Percentiles rank a stretch among this genome's conserved stretches.
These are phyloP conservation scores for Amniataba percoides DNA, from an alignment of 2,797 vertebrate genomes.

Conservation along the genomic window DNA sequence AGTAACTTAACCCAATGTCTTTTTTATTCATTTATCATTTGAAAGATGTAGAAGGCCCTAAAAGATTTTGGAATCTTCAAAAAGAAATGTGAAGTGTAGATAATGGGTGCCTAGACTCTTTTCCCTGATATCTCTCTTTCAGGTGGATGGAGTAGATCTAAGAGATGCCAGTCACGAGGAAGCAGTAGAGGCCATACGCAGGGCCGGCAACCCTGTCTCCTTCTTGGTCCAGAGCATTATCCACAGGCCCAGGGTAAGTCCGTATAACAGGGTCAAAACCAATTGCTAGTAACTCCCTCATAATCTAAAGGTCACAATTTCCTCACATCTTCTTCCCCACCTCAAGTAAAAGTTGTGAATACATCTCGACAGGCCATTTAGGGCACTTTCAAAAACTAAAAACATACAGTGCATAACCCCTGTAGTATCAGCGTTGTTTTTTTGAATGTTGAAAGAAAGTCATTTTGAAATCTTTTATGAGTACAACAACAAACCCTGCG, in stretches of 20 bases:
- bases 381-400: slow-evolving; percentile 63
- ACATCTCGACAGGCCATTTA: slow-evolving; percentile 13
- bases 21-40: not conserved
- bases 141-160: slow-evolving; percentile 97
- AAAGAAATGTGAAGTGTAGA: not conserved
- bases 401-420: slow-evolving; percentile 1
- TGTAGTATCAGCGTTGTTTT: slow-evolving; percentile 4
- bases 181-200: slow-evolving; percentile 98
- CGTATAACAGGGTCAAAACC: slow-evolving; percentile 19
- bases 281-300: slow-evolving; percentile 23
- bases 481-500: slow-evolving; percentile 36
- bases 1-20: not conserved
- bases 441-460: slow-evolving; percentile 35
- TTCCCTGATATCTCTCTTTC: slow-evolving; percentile 55
- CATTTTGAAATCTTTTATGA: slow-evolving; percentile 33
- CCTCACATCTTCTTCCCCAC: slow-evolving; percentile 13
- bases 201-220: slow-evolving; percentile 94
- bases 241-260: slow-evolving; percentile 93
- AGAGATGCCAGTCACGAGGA: slow-evolving; percentile 98
- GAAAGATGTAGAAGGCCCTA: not conserved
- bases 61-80: not conserved
- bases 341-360: slow-evolving; percentile 24
- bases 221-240: slow-evolving; percentile 98
- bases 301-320: slow-evolving; percentile 45
- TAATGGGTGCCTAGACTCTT: not conserved